Percentiles rank a stretch among this genome's conserved stretches.
Conservation (phyloP, 2,888 invertebrate species). For the Electrophaes corylata region DNA sequence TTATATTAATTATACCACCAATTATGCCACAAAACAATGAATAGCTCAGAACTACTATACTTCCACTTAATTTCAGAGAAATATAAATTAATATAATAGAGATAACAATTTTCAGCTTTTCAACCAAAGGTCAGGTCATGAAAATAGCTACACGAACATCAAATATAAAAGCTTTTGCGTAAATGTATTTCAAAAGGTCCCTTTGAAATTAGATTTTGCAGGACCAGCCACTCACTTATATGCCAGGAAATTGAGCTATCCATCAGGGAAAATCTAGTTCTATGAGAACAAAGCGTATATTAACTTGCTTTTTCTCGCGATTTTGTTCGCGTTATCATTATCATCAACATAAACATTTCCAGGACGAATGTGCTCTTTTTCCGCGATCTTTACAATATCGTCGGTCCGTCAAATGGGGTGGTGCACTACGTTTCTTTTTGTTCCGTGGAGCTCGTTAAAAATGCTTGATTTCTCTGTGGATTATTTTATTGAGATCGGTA, state of each 20-base stretch:
- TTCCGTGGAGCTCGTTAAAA: too few species aligned
- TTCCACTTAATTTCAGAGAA: constrained; percentile 36
- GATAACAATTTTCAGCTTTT: constrained; percentile 30
- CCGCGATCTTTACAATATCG: too few species aligned
- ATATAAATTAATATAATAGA: constrained; percentile 36
- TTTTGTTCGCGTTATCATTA: constrained; percentile 8
- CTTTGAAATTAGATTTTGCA: constrained; percentile 48
- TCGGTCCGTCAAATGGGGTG: too few species aligned
- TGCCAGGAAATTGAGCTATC: constrained; percentile 44
- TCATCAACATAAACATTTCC: too few species aligned
- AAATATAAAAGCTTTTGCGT: constrained; percentile 35
- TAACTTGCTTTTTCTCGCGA: background rate
- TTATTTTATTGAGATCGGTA: too few species aligned
- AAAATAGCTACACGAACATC: constrained; percentile 33
- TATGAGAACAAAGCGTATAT: constrained; percentile 8
- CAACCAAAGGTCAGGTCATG: constrained; percentile 34
- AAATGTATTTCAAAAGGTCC: constrained; percentile 36
- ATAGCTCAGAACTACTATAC: background rate
- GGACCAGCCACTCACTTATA: constrained; percentile 38
- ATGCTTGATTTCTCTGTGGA: too few species aligned
- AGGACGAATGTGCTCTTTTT: too few species aligned
- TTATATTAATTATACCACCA: too few species aligned
- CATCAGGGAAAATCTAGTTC: constrained; percentile 36
- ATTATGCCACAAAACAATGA: too few species aligned
- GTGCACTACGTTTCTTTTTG: too few species aligned